These are phyloP conservation scores for Rattus norvegicus DNA, from an alignment of 2,113 vertebrate genomes.

Conservation along the genomic window DNA sequence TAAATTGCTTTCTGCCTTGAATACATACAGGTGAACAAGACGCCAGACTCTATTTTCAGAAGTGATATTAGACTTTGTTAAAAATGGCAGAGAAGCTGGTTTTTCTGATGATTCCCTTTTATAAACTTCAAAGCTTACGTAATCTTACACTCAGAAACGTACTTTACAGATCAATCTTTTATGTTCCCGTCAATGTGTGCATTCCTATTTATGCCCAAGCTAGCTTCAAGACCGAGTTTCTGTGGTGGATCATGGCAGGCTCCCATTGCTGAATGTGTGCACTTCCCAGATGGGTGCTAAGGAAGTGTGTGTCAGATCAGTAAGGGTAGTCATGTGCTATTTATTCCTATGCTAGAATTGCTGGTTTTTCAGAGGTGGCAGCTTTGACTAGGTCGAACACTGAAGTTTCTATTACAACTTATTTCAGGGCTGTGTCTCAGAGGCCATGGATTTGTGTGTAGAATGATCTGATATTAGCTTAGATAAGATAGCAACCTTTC, in stretches of 20 bases:
- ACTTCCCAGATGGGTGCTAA: background rate
- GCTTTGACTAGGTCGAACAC: background rate
- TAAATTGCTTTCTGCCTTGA: slow-evolving; percentile 12
- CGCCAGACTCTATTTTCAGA: slow-evolving; percentile 42
- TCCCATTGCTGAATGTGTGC: background rate
- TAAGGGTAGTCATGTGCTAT: fast-evolving
- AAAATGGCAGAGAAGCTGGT: slow-evolving; percentile 27
- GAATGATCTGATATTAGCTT: background rate
- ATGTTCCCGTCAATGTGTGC: background rate
- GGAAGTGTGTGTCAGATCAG: background rate
- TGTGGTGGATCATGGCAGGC: background rate
- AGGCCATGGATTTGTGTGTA: background rate
- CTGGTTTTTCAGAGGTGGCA: background rate
- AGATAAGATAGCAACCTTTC: background rate
- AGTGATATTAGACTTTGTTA: slow-evolving; percentile 33
- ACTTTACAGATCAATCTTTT: slow-evolving; percentile 4
- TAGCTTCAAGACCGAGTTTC: background rate
- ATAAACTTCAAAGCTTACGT: slow-evolving; percentile 6
- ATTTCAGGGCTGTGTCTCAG: background rate
- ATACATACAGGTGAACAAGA: background rate
- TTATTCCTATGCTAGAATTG: background rate
- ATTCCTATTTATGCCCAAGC: background rate
- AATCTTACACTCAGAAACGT: slow-evolving; percentile 44
- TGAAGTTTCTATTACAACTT: background rate
- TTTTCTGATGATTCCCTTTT: slow-evolving; percentile 56